Percentiles rank a stretch among this genome's conserved stretches.
These are phyloP conservation scores for Halcyon smyrnensis DNA, from an alignment of 2,797 vertebrate genomes.

Conservation along the genomic window DNA sequence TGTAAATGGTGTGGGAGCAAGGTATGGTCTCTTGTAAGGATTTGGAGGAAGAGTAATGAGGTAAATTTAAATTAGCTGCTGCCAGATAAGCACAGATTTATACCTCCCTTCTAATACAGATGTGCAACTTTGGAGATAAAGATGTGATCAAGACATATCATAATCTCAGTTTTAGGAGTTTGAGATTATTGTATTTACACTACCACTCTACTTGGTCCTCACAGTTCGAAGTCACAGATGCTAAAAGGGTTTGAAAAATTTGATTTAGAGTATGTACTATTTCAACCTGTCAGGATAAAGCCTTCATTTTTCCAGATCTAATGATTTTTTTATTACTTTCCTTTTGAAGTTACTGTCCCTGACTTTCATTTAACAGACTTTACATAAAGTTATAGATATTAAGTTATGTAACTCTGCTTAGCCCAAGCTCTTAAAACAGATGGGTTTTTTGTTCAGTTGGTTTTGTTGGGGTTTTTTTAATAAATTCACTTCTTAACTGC, in stretches of 20 bases:
- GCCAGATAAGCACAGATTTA: not conserved
- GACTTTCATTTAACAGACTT: not conserved
- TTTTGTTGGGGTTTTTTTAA: too few relatives aligned
- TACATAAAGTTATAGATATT: not conserved
- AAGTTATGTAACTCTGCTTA: not conserved
- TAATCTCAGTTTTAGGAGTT: not conserved
- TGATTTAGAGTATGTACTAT: not conserved
- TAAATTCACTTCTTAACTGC: not conserved
- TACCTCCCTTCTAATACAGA: not conserved
- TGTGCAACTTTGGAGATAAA: not conserved
- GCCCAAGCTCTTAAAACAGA: not conserved
- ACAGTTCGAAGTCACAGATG: not conserved
- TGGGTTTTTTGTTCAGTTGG: not conserved
- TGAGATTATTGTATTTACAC: not conserved
- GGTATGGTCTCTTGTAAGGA: not conserved
- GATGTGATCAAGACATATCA: not conserved
- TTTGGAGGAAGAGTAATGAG: not conserved
- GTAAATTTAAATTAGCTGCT: not conserved
- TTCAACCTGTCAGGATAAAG: not conserved
- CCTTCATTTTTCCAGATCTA: not conserved
- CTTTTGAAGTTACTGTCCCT: not conserved
- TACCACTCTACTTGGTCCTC: not conserved
- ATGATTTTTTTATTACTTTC: not conserved
- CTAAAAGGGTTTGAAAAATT: not conserved
- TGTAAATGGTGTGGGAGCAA: not conserved